Conservation (phyloP, 1,140 invertebrate genomes). For the Papilio dardanus region DNA sequence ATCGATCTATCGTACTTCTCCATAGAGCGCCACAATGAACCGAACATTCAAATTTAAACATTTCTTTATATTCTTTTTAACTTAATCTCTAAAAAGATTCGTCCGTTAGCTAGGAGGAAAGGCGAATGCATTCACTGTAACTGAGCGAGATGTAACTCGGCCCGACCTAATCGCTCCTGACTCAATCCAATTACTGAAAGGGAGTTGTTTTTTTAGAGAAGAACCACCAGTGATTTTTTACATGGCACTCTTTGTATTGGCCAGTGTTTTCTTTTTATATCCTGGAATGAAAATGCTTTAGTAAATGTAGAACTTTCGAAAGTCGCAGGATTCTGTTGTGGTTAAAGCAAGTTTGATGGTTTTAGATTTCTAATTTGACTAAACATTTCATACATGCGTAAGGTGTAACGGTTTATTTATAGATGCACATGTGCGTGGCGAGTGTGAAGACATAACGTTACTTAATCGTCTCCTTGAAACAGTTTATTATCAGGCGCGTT, state of each 20-base stretch:
- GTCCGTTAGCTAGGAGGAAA: not conserved
- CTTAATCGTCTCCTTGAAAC: constrained; percentile 76
- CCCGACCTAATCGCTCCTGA: constrained; percentile 50
- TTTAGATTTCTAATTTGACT: not conserved
- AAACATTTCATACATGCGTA: not conserved
- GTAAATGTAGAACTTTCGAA: not conserved
- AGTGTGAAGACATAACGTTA: constrained; percentile 59
- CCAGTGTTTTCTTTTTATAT: not conserved
- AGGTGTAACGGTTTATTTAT: constrained; percentile 2
- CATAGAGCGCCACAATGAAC: not conserved
- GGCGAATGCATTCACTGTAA: not conserved
- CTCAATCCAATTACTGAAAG: constrained; percentile 63
- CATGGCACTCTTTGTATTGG: not conserved
- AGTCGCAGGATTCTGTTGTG: not conserved
- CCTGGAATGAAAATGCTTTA: not conserved
- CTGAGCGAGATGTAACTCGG: constrained; percentile 17
- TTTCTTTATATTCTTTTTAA: constrained; percentile 1
- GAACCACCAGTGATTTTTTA: not conserved
- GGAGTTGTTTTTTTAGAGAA: constrained; percentile 49
- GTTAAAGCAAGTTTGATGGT: not conserved
- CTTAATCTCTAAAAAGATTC: constrained; percentile 4
- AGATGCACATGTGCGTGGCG: constrained; percentile 40
- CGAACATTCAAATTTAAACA: not conserved
- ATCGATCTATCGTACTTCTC: not conserved
- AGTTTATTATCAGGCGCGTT: constrained; percentile 74